Percentiles rank a stretch among this genome's conserved stretches.
Conservation (phyloP, 2,113 vertebrate species). For the Megaceryle maxima region DNA sequence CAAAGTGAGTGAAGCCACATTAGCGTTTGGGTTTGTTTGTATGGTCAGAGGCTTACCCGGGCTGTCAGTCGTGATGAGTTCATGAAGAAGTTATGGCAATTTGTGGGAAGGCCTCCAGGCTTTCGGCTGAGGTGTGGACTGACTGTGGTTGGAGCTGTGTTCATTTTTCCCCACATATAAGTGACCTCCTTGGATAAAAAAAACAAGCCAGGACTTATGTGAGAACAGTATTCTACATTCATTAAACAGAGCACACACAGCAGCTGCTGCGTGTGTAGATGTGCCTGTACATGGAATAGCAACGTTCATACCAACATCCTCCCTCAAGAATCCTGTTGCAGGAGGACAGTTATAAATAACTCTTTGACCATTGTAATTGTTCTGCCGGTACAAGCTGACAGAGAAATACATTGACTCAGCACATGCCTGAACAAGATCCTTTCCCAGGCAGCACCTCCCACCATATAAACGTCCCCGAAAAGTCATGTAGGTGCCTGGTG, state of each 20-base stretch:
- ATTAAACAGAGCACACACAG: neutral
- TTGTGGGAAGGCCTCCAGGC: constrained; percentile 27
- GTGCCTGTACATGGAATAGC: neutral
- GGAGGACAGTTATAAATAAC: constrained; percentile 44
- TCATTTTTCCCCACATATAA: neutral
- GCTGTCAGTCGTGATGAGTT: neutral
- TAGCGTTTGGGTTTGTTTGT: neutral
- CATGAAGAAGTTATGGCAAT: neutral
- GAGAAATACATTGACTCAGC: constrained; percentile 42
- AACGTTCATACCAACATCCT: neutral
- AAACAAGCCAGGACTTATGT: neutral
- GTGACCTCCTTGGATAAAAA: neutral
- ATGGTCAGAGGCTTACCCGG: constrained; percentile 37
- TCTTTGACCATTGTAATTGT: neutral
- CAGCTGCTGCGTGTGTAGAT: neutral
- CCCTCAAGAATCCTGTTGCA: neutral
- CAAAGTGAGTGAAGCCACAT: constrained; percentile 5
- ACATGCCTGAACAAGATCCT: neutral
- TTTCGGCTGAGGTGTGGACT: neutral
- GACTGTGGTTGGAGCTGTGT: constrained; percentile 8
- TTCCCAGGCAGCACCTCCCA: neutral
- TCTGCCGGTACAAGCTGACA: neutral
- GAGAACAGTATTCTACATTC: neutral
- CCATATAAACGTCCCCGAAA: accelerated
- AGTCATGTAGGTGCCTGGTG: neutral